Evolutionary conservation across 2,888 invertebrate species (phyloP), one percentile per base, ranked within the genome.

Genomic region (Eugnorisma glareosa): DNA sequence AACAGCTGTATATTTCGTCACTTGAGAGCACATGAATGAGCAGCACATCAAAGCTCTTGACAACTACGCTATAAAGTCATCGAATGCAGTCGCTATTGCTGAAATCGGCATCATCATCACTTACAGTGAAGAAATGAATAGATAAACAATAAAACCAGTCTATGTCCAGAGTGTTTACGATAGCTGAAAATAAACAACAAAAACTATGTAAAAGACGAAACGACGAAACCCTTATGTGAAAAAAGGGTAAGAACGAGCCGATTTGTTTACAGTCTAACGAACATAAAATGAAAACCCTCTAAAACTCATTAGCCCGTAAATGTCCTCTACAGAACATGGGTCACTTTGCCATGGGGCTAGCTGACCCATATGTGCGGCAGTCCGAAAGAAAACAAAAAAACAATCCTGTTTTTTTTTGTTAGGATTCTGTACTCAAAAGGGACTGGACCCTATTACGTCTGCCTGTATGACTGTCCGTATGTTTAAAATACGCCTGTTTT

Each of bases 281-380:
- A 75, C 64, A 75, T 21, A 64, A 67, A 75, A 67, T 35, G 48
- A 11, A 68, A 40, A 35, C 68, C n/a, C 40, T 51, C 35, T 68
- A 35, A 81, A 69, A 43, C 28, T 81, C 79, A 59, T 79, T 67
- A 81, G 40, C 48, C 79, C 81, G 81, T 79, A 69, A 79, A 75
- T 75, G 64, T 68, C 64, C 68, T 57, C 57, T 48, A 11, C 24
- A 48, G 48, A 81, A 68, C 40, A 45, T n/a, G 51, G 67, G n/a
- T 48, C 74, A 63, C 31, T 67, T 31, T 31, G 15, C 35, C 4
- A 57, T 43, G 43, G 40, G 43, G 21, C 7, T 57, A 51, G 59
- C 73, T 59, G 80, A 80, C 80, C 81, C 63, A 68, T 64, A 81
- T 81, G 35, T 64, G 59, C 66, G 43, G 15, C 57, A 67, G 18